phyloP scores from a whole-genome alignment of 2,888 invertebrate species.

The Kryphioiulus occultus region DNA sequence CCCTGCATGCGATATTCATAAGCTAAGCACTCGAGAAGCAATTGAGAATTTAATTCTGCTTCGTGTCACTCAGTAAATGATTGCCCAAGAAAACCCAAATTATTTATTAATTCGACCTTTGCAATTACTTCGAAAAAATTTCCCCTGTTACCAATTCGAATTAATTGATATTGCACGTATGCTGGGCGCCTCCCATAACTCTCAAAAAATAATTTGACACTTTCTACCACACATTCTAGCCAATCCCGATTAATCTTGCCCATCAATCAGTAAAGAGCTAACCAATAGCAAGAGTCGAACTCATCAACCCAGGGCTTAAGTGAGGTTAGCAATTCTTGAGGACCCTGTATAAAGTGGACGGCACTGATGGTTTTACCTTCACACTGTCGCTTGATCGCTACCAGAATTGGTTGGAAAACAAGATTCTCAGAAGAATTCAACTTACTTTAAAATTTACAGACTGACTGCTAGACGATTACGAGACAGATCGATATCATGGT shows the following conservation, averaged over 20 bases:
- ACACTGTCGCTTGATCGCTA: background rate
- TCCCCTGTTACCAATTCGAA: slow-evolving; percentile 9
- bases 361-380: background rate
- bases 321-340: background rate
- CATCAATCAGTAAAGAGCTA: background rate
- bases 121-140: background rate
- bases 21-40: background rate
- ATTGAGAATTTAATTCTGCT: background rate
- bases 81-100: background rate
- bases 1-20: background rate
- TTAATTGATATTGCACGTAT: background rate
- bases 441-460: background rate
- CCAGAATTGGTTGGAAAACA: background rate
- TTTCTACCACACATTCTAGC: background rate
- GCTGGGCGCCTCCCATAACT: background rate
- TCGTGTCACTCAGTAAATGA: background rate
- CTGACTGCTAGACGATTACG: background rate
- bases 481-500: background rate
- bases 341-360: background rate
- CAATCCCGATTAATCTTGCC: background rate
- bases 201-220: slow-evolving; percentile 8
- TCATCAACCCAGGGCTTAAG: background rate
- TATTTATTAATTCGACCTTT: slow-evolving; percentile 20
- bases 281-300: background rate
- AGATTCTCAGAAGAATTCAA: background rate